These are phyloP conservation scores for Pteruthius melanotis DNA, from an alignment of 2,113 vertebrate species.

Conservation along the genomic window DNA sequence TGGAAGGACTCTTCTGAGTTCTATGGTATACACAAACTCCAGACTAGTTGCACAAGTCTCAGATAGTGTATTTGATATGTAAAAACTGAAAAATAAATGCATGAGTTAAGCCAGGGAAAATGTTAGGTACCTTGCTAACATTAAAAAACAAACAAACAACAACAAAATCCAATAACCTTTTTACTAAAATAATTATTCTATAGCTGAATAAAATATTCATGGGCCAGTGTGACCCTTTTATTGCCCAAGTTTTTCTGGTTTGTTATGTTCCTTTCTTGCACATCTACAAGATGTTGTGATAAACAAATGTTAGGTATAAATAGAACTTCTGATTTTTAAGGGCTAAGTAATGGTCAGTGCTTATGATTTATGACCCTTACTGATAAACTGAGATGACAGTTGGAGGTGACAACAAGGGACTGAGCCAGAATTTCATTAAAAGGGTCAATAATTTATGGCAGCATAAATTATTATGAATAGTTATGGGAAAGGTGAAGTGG, in stretches of 20 bases:
- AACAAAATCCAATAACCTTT: background rate
- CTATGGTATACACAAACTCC: background rate
- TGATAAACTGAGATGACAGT: background rate
- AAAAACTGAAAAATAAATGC: background rate
- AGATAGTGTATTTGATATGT: background rate
- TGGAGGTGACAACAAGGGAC: background rate
- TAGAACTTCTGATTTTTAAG: background rate
- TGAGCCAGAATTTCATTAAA: background rate
- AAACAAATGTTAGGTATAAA: background rate
- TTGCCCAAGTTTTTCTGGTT: background rate
- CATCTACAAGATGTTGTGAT: background rate
- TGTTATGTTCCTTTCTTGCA: background rate
- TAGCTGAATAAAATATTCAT: background rate
- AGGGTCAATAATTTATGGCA: background rate
- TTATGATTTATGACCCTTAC: background rate
- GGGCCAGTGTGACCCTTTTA: background rate
- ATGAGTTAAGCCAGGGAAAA: background rate
- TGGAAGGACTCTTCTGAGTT: background rate
- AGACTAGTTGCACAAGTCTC: background rate
- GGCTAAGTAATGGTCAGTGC: background rate
- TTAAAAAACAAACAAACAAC: background rate
- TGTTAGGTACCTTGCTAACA: background rate
- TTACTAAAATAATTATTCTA: background rate
- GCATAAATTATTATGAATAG: background rate
- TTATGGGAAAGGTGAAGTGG: background rate